phyloP scores from a whole-genome alignment of 2,797 vertebrate species.

The Sebastiscus albofasciatus region DNA sequence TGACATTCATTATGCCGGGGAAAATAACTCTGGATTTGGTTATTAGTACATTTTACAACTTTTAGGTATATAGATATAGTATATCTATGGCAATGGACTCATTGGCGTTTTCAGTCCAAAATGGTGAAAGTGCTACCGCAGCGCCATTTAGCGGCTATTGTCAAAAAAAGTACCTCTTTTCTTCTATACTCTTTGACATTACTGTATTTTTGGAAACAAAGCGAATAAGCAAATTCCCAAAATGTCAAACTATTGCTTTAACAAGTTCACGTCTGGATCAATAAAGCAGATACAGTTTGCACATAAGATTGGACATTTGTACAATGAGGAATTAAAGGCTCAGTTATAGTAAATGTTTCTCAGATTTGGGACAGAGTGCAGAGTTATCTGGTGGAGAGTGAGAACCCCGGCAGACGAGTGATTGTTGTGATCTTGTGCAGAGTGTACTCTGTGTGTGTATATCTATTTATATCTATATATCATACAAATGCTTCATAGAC shows the following conservation, averaged over 20 bases:
- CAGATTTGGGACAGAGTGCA: constrained; percentile 58
- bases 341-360: not conserved
- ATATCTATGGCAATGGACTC: no score
- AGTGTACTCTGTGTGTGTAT: not conserved
- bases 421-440: not conserved
- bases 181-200: no score
- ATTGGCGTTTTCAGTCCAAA: no score
- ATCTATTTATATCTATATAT: not conserved
- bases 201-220: not conserved
- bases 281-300: not conserved
- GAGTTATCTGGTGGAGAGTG: constrained; percentile 6
- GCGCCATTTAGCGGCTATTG: no score
- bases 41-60: no score
- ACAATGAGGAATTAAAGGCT: constrained; percentile 6
- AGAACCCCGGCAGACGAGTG: constrained; percentile 5
- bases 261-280: not conserved
- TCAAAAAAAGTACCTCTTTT: no score
- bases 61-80: no score
- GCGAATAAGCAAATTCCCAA: not conserved
- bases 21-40: no score
- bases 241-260: not conserved
- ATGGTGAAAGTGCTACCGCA: no score
- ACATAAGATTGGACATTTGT: not conserved
- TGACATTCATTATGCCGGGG: no score
- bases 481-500: not conserved